phyloP scores from a whole-genome alignment of 2,888 invertebrate genomes.

The Bugula neritina region DNA sequence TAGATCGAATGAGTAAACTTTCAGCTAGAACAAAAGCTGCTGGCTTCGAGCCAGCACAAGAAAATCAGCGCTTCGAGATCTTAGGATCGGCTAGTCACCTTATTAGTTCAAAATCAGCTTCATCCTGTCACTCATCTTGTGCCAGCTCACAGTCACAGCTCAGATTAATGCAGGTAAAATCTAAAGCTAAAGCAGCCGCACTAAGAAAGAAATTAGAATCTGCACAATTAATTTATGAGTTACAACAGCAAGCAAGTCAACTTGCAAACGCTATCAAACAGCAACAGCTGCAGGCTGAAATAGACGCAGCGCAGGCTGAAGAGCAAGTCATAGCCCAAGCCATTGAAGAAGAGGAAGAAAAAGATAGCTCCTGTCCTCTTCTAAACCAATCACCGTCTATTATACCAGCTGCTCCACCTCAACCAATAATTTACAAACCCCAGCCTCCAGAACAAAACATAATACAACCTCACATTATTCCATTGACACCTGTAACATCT shows the following conservation, averaged over 20 bases:
- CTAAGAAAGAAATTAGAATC: constrained; percentile 10
- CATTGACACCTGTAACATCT: background rate
- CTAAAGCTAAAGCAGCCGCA: background rate
- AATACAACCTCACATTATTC: background rate
- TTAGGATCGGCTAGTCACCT: background rate
- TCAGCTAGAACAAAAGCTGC: background rate
- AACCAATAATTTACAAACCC: background rate
- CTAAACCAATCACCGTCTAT: background rate
- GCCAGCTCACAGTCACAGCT: constrained; percentile 25
- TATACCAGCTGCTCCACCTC: background rate
- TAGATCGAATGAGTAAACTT: constrained; percentile 15
- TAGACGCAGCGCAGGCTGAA: constrained; percentile 24
- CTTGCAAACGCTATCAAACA: background rate
- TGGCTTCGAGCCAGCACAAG: background rate
- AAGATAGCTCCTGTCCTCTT: background rate
- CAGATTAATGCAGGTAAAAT: constrained; percentile 10
- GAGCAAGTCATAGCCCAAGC: constrained; percentile 6
- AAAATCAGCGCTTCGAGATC: background rate
- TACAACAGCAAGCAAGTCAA: constrained; percentile 11
- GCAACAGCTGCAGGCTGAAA: constrained; percentile 13
- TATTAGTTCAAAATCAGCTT: background rate
- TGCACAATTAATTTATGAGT: background rate
- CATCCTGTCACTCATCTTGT: background rate
- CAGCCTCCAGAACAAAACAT: background rate
- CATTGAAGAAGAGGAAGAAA: constrained; percentile 12